These are phyloP conservation scores for Orchestes rusci DNA, from an alignment of 2,888 invertebrate genomes.

Conservation along the genomic window DNA sequence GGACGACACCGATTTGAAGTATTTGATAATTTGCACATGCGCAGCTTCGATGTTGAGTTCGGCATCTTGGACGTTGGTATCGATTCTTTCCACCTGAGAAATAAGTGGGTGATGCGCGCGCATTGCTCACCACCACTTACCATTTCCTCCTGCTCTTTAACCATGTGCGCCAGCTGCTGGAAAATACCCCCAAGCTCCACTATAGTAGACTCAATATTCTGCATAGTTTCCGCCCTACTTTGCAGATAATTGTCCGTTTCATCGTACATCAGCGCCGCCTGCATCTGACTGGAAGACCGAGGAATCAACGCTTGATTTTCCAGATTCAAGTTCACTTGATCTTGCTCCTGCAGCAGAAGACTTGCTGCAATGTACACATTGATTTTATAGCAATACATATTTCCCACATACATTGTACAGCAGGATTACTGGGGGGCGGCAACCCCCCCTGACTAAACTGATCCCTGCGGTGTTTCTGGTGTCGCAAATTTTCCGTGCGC, in stretches of 20 bases:
- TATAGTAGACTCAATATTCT: conserved; percentile 97
- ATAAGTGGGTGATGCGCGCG: too few species aligned
- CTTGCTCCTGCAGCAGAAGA: conserved; percentile 49
- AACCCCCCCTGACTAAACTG: conserved; percentile 74
- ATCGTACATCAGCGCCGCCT: conserved; percentile 72
- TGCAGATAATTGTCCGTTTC: conserved; percentile 86
- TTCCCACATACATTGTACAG: neutral
- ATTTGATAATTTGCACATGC: conserved; percentile 93
- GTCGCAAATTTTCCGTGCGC: conserved; percentile 93
- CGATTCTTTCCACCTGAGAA: conserved; percentile 68
- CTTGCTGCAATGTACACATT: conserved; percentile 40
- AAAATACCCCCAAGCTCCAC: conserved; percentile 99
- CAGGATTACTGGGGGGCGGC: conserved; percentile 51
- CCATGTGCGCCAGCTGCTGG: conserved; percentile 92
- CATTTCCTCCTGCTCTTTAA: conserved; percentile 97
- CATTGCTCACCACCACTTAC: conserved; percentile 41
- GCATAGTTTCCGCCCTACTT: conserved; percentile 95
- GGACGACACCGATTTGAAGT: conserved; percentile 93
- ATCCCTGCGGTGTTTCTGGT: conserved; percentile 88
- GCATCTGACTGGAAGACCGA: conserved; percentile 46
- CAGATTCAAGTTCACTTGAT: conserved; percentile 75
- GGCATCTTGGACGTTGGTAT: conserved; percentile 92
- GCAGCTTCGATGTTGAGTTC: conserved; percentile 97
- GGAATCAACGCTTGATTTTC: conserved; percentile 50
- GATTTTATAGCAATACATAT: neutral